Evolutionary conservation across 2,797 vertebrate species (phyloP).

Genomic region (Geotrypetes seraphini): DNA sequence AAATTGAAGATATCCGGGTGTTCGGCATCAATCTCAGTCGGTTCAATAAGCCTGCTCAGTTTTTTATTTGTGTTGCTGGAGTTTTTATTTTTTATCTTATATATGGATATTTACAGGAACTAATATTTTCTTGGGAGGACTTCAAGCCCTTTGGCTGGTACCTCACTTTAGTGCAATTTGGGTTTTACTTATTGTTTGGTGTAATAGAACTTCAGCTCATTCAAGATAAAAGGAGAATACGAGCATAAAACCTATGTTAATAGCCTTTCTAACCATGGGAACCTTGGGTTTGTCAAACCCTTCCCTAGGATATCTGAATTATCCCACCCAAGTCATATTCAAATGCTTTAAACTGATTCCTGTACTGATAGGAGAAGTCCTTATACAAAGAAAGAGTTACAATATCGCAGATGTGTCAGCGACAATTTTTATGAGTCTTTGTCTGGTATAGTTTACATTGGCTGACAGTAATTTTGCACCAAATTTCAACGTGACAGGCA

Average conservation of each 20-base stretch:
- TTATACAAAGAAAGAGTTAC: slow-evolving; percentile 99
- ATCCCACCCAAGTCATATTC: slow-evolving; percentile 98
- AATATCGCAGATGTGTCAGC: no score
- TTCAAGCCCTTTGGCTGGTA: slow-evolving; percentile 97
- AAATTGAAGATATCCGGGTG: slow-evolving; percentile 83
- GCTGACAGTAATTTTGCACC: no score
- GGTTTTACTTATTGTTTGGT: slow-evolving; percentile 93
- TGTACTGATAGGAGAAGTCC: slow-evolving; percentile 95
- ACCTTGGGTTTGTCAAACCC: slow-evolving; percentile 98
- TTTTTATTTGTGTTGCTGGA: slow-evolving; percentile 87
- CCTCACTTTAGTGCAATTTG: slow-evolving; percentile 94
- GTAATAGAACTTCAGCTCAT: slow-evolving; percentile 90
- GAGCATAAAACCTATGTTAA: slow-evolving; percentile 97
- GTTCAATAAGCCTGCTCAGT: slow-evolving; percentile 77
- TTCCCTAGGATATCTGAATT: slow-evolving; percentile 97
- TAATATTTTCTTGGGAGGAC: slow-evolving; percentile 95
- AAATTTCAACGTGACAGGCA: no score
- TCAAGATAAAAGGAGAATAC: slow-evolving; percentile 96
- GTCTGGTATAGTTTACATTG: no score
- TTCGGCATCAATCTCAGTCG: slow-evolving; percentile 89
- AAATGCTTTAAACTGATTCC: slow-evolving; percentile 99
- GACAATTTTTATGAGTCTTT: no score
- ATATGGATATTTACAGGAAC: slow-evolving; percentile 95
- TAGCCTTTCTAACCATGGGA: slow-evolving; percentile 93
- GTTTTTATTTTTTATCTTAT: slow-evolving; percentile 95